Base-by-base conservation (phyloP, 1,140 invertebrate genomes). In the Drosophila fuyamai region DNA sequence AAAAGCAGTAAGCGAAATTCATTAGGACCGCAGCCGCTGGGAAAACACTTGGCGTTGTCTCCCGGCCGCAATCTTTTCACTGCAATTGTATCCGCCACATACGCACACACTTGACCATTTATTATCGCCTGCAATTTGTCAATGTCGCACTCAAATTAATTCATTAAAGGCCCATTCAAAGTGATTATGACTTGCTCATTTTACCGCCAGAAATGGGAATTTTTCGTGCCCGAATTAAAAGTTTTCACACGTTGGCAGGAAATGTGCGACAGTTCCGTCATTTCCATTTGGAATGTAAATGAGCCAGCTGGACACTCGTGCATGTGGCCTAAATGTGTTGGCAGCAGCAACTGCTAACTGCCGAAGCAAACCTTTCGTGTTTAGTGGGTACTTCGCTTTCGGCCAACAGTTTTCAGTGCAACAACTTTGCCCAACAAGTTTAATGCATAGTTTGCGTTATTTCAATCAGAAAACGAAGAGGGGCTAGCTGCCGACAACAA, bases 261-360 rank as follows among this genome's bases (percentile, higher is more conserved):
- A 73, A 72, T 73, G 67, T 60, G 67, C 47, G 47, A 53, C 67
- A 38, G 46, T 35, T 60, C 14, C 48, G 60, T 41, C 41, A 59
- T 55, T 79, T 79, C 60, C 77, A 60, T 66, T 78, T 73, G 58
- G 76, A 63, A 86, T 86, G 79, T 70, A 82, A 86, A 86, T 86
- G 83, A 82, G 79, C 56, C 60, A 83, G 66, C 71, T 73, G 55
- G 51, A 35, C 62, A 40, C 38, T 53, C 56, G 68, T 53, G 44
- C 81, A 66, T 58, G 58, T 53, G 75, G 80, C 56, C 53, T 8
- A 79, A 68, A 67, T 46, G 54, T 61, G 60, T 57, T 61, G 66
- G 53, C 41, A 48, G 50, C 40, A 32, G 40, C 46, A 18, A 77
- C 57, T 41, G 57, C 70, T 76, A 54, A 23, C 63, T 57, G 47